Evolutionary conservation across 2,113 vertebrate genomes (phyloP).

Genomic region (Hiodon alosoides): DNA sequence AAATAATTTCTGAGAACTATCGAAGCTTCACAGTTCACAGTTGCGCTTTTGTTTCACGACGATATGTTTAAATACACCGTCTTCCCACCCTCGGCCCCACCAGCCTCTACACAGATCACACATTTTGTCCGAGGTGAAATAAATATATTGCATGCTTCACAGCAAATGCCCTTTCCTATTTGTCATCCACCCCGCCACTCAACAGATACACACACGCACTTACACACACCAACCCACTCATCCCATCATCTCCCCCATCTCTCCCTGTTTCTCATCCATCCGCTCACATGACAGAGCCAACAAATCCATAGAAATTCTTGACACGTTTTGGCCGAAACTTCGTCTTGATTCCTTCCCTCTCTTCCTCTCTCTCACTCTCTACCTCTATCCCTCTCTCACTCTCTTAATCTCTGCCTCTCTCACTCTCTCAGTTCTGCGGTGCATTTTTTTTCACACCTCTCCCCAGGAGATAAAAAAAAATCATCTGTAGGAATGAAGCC

Average conservation of each 20-base stretch:
- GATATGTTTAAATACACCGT: background rate
- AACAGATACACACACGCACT: slow-evolving; percentile 16
- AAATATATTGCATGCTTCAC: slow-evolving; percentile 41
- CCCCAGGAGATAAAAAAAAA: background rate
- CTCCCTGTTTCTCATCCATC: background rate
- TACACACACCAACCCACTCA: slow-evolving; percentile 8
- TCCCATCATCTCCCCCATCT: slow-evolving; percentile 1
- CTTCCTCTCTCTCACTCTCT: background rate
- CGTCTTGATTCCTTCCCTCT: background rate
- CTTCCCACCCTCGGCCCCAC: background rate
- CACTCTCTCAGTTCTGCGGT: background rate
- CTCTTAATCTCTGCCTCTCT: background rate
- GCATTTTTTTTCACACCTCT: background rate
- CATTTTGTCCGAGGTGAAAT: slow-evolving; percentile 35
- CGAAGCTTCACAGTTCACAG: no score
- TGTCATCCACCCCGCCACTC: slow-evolving; percentile 27
- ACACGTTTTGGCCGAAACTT: background rate
- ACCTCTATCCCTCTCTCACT: background rate
- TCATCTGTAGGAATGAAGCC: background rate
- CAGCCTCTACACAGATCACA: slow-evolving; percentile 27
- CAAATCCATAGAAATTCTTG: background rate
- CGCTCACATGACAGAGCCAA: background rate
- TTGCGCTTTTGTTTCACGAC: no score
- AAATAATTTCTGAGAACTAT: background rate
- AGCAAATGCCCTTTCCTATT: slow-evolving; percentile 39